Evolutionary conservation across 2,797 vertebrate species (phyloP).

Genomic region (Podarcis lilfordi): DNA sequence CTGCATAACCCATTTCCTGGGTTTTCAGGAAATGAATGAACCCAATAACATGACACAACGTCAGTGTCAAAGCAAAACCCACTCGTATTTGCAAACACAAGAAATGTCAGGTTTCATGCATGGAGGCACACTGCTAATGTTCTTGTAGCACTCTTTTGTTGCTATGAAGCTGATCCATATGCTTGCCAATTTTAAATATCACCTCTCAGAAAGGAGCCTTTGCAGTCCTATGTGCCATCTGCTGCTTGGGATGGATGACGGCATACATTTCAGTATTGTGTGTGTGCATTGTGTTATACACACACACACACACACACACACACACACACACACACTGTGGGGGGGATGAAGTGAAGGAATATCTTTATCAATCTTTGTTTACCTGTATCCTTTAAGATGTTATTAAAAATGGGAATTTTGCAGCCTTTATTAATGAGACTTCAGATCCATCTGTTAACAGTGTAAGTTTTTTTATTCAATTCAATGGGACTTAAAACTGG

Average conservation of each 20-base stretch:
- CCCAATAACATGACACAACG: background rate
- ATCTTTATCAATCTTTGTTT: background rate
- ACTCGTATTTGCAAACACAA: slow-evolving; percentile 45
- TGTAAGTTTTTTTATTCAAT: background rate
- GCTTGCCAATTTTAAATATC: slow-evolving; percentile 16
- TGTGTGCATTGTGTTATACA: background rate
- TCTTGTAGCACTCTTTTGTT: slow-evolving; percentile 24
- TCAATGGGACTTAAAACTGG: background rate
- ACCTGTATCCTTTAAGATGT: background rate
- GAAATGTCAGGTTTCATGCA: slow-evolving; percentile 35
- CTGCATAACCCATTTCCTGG: background rate
- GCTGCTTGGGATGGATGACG: slow-evolving; percentile 16
- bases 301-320: too few relatives aligned
- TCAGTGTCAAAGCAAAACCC: background rate
- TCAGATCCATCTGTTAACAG: background rate
- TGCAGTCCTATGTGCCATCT: slow-evolving; percentile 24
- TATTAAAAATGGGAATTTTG: background rate
- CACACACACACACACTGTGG: too few relatives aligned
- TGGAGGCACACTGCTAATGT: slow-evolving; percentile 22
- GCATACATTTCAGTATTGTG: background rate
- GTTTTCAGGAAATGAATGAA: background rate
- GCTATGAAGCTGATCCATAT: background rate
- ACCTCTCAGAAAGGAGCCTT: slow-evolving; percentile 2
- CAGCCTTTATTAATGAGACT: background rate
- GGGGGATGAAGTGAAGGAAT: background rate